These are phyloP conservation scores for Oncorhynchus masou DNA, from an alignment of 2,113 vertebrate species.

Conservation along the genomic window DNA sequence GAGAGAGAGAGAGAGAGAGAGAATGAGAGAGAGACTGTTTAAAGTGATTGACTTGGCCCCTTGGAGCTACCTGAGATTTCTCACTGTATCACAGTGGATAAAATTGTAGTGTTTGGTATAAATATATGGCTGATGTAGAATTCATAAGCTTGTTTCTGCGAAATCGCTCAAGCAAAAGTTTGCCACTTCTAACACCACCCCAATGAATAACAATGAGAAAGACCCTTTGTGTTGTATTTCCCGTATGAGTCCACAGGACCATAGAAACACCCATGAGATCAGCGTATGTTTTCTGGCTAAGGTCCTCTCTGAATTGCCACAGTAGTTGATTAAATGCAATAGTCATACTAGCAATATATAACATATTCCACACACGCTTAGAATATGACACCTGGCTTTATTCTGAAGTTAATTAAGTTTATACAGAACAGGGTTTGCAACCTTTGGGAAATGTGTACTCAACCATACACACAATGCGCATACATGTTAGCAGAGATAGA, in stretches of 20 bases:
- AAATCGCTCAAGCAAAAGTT: slow-evolving; percentile 42
- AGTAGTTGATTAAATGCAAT: slow-evolving; percentile 4
- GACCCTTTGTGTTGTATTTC: neutral
- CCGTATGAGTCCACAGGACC: no score
- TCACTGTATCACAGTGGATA: slow-evolving; percentile 33
- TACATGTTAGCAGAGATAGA: neutral
- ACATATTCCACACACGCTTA: neutral
- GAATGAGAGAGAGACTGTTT: slow-evolving; percentile 6
- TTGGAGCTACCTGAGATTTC: slow-evolving; percentile 31
- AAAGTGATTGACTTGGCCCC: slow-evolving; percentile 10
- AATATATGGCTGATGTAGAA: slow-evolving; percentile 27
- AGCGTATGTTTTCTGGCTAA: neutral
- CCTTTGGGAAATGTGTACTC: neutral
- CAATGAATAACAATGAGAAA: slow-evolving; percentile 45
- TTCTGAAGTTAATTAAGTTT: slow-evolving; percentile 12
- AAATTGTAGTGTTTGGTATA: slow-evolving; percentile 35
- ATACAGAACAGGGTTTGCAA: neutral
- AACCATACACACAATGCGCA: neutral
- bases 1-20: no score
- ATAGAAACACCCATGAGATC: neutral
- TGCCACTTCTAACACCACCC: slow-evolving; percentile 29
- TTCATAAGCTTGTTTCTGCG: slow-evolving; percentile 33
- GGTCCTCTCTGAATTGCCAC: slow-evolving; percentile 3
- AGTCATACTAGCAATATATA: neutral
- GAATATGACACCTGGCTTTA: neutral